Base-by-base conservation (phyloP, 2,888 invertebrate genomes). In the Acanthococcus lagerstroemiae region DNA sequence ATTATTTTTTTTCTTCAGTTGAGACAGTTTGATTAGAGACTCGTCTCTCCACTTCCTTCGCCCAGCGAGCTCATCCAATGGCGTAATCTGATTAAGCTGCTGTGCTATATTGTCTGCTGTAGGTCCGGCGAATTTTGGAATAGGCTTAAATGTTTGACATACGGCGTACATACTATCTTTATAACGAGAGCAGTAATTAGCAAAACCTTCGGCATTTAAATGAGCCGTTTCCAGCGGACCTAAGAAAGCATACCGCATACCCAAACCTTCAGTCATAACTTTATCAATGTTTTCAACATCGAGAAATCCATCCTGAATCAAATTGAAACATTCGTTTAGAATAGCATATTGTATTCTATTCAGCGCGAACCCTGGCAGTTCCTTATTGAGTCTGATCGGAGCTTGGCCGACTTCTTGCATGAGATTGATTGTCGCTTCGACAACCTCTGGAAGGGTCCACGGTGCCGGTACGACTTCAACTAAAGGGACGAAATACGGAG, bases 271-370 rank as follows among this genome's bases (percentile, higher is more conserved):
- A 0, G 89, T 89, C 83, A 95, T 95, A 0, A 95, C 93, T 72
- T 86, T 87, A 74, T 97, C 96, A 3, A 95, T 81, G 74, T 96
- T 96, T 72, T 87, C 83, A 0, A 90, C 92, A 73, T 84, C 83
- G 17, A 96, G 80, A n/a, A 95, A 81, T 21, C 88, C 90, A 70
- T 87, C 88, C 67, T 86, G 82, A 0, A 95, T 88, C 56, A 96
- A 79, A 70, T 90, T 84, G 89, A 91, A 96, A 0, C 88, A 85
- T 79, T 96, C 96, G 74, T 93, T 90, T 55, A 96, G 76, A 71
- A 97, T 87, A 0, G 94, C 92, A 75, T 95, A 96, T 85, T 97
- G 96, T 69, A 97, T 86, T 72, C 96, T 84, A 76, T 96, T 96
- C 0, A 95, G 80, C 0, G 88, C 93, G 75, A 96, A 97, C 65